Evolutionary conservation across 2,113 vertebrate species (phyloP).

Genomic region (Microcebus griseorufus): DNA sequence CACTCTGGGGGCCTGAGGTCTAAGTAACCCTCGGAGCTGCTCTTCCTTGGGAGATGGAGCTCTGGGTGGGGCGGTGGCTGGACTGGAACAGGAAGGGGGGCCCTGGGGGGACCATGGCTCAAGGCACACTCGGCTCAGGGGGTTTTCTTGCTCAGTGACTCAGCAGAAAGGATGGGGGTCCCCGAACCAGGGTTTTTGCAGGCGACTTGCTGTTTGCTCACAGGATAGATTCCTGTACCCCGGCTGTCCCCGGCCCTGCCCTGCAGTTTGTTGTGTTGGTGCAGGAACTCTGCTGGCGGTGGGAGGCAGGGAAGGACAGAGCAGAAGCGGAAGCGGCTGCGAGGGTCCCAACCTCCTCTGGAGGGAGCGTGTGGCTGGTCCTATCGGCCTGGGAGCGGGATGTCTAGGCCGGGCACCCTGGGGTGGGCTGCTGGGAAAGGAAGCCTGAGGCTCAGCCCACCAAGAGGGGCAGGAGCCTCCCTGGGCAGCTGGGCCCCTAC

Average conservation of each 20-base stretch:
- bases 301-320: background rate
- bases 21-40: background rate
- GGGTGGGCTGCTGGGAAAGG: constrained; percentile 39
- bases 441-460: background rate
- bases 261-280: fast-evolving
- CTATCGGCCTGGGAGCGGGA: background rate
- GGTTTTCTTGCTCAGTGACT: background rate
- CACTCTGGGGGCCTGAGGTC: background rate
- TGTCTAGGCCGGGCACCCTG: background rate
- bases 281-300: background rate
- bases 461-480: background rate
- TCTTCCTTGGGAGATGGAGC: background rate
- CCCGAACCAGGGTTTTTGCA: background rate
- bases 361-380: background rate
- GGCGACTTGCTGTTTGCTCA: background rate
- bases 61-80: fast-evolving
- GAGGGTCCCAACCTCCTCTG: background rate
- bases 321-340: background rate
- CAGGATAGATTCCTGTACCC: background rate
- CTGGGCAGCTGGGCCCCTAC: constrained; percentile 77
- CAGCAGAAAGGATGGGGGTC: background rate
- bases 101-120: background rate
- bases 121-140: background rate
- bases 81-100: background rate
- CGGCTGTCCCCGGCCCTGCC: fast-evolving